A percentile compares a stretch with the other conserved stretches of the same genome.
Conservation (phyloP, 2,888 invertebrate genomes). For the Euphydryas editha region DNA sequence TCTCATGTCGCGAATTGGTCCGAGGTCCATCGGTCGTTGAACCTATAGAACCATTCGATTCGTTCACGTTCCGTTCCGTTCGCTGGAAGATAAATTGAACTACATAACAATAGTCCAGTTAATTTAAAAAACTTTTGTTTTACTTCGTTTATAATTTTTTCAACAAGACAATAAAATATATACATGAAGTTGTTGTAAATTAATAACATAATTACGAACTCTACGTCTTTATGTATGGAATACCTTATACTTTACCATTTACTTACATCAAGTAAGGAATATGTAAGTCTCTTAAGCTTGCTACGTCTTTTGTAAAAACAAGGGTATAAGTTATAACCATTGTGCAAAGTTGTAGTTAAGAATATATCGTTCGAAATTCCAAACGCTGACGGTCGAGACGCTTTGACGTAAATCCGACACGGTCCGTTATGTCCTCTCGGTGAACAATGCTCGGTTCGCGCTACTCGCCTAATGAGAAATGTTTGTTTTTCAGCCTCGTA, state of each 20-base stretch:
- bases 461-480: slow-evolving; percentile 80
- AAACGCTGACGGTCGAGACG: slow-evolving; percentile 65
- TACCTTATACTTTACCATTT: no score
- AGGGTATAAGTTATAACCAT: slow-evolving; percentile 29
- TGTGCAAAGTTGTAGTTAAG: slow-evolving; percentile 32
- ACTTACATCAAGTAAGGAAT: neutral
- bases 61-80: slow-evolving; percentile 39
- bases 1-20: slow-evolving; percentile 83
- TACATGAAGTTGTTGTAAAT: neutral
- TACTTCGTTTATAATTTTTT: slow-evolving; percentile 5
- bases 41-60: slow-evolving; percentile 64
- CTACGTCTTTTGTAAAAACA: slow-evolving; percentile 30
- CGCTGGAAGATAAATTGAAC: slow-evolving; percentile 32
- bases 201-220: neutral
- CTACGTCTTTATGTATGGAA: no score
- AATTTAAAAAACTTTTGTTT: slow-evolving; percentile 19
- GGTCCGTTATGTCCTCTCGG: slow-evolving; percentile 76
- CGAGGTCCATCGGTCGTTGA: slow-evolving; percentile 78
- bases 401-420: slow-evolving; percentile 77
- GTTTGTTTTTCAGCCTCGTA: slow-evolving; percentile 76
- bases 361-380: slow-evolving; percentile 48
- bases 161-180: neutral
- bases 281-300: neutral
- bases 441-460: slow-evolving; percentile 77
- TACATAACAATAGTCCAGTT: slow-evolving; percentile 28